These are phyloP conservation scores for Pseudorhombus dupliciocellatus DNA, from an alignment of 2,113 vertebrate species.

Conservation along the genomic window DNA sequence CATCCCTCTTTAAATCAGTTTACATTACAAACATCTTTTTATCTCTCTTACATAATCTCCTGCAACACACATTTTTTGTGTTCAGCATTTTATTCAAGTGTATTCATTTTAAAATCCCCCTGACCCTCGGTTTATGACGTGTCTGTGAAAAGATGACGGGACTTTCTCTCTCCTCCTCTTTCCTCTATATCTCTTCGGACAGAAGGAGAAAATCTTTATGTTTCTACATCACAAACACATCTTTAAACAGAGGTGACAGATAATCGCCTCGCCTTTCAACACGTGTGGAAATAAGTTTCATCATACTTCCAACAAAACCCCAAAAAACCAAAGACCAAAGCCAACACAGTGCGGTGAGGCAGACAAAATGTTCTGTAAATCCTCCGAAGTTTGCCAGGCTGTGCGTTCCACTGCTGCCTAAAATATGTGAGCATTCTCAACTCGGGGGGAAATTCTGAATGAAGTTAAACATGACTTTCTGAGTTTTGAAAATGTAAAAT, in stretches of 20 bases:
- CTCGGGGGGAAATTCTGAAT: not conserved
- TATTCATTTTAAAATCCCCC: conserved; percentile 36
- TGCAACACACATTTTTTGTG: conserved; percentile 23
- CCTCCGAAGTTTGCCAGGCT: not conserved
- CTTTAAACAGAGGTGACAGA: too few relatives aligned
- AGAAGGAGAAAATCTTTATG: conserved; percentile 28
- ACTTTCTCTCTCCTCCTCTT: conserved; percentile 32
- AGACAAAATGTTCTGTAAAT: not conserved
- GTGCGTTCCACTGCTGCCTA: not conserved
- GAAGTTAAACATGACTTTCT: not conserved
- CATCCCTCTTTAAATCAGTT: conserved; percentile 14
- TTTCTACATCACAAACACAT: conserved; percentile 6
- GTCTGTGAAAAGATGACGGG: conserved; percentile 70
- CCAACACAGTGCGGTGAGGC: not conserved
- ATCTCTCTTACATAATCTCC: conserved; percentile 26
- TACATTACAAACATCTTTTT: not conserved
- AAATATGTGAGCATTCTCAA: not conserved
- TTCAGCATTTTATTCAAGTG: not conserved
- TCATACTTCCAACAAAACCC: not conserved
- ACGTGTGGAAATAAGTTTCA: not conserved
- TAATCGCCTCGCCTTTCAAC: not conserved
- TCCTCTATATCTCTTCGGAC: conserved; percentile 6
- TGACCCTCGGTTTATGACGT: conserved; percentile 42
- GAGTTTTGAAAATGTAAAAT: not conserved
- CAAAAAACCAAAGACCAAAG: not conserved